Conservation (phyloP, 2,113 vertebrate genomes). For the Tachuris rubrigastra region DNA sequence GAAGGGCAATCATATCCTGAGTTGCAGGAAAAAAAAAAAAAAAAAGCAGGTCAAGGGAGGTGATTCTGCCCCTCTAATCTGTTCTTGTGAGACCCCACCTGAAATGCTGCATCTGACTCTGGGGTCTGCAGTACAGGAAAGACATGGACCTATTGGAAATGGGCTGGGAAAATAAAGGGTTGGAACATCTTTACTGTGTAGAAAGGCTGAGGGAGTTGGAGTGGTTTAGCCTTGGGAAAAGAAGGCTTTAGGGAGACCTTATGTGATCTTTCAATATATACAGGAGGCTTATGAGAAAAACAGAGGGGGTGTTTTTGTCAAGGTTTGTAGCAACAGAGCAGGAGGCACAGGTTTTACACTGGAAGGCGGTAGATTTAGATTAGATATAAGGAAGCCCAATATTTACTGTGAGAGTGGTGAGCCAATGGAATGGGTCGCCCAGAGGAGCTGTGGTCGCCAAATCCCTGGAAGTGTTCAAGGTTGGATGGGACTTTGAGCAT, state of each 20-base stretch:
- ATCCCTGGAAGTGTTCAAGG: neutral
- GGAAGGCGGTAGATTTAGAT: neutral
- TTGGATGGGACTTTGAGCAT: neutral
- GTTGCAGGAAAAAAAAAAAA: neutral
- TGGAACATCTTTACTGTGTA: neutral
- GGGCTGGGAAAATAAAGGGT: neutral
- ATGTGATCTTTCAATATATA: neutral
- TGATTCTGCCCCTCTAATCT: neutral
- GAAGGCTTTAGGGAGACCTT: neutral
- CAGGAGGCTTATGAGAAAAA: neutral
- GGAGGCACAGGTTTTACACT: neutral
- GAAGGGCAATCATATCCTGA: neutral
- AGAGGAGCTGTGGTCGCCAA: fast-evolving
- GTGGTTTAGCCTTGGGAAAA: neutral
- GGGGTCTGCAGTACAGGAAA: neutral
- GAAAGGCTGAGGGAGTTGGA: neutral
- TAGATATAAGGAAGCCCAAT: neutral
- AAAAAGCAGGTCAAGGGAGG: neutral
- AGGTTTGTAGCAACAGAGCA: neutral
- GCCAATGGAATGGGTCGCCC: neutral
- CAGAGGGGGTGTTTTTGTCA: neutral
- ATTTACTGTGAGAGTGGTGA: neutral
- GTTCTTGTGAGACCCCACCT: neutral
- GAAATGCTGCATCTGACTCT: neutral
- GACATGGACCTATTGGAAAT: neutral